Conservation (phyloP, 2,113 vertebrate genomes). For the Lasiurus borealis region DNA sequence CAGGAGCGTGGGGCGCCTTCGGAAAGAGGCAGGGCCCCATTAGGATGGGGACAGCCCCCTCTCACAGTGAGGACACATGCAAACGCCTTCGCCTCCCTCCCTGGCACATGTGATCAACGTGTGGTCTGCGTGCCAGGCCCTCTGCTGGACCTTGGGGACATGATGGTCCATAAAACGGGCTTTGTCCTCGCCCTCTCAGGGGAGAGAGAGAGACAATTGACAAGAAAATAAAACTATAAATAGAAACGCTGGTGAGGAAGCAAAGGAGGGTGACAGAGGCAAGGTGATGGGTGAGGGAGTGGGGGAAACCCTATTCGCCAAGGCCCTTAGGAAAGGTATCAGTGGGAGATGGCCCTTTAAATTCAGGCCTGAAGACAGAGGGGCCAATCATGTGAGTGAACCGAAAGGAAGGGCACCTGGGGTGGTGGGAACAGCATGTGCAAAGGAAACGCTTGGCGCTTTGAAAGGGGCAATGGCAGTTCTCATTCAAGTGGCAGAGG, state of each 20-base stretch:
- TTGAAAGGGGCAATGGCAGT: background rate
- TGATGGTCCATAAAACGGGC: background rate
- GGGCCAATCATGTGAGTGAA: background rate
- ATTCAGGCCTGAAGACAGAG: background rate
- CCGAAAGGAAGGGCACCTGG: background rate
- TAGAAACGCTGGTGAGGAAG: background rate
- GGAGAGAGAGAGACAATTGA: background rate
- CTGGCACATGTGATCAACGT: conserved; percentile 25
- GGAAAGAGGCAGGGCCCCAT: conserved; percentile 68
- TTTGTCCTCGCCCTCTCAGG: background rate
- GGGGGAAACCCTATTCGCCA: rapidly evolving
- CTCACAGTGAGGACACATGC: conserved; percentile 51
- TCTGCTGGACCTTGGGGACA: conserved; percentile 58
- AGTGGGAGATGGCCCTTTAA: background rate
- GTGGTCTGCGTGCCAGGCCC: background rate
- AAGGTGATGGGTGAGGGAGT: rapidly evolving
- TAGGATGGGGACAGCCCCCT: background rate
- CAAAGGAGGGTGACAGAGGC: background rate
- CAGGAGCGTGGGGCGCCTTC: conserved; percentile 8
- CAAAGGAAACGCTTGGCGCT: background rate
- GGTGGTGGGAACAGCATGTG: background rate
- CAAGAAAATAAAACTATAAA: background rate
- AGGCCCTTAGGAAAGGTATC: background rate
- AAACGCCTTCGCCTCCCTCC: conserved; percentile 70
- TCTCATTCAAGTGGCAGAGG: background rate